Base-by-base conservation (phyloP, 2,113 vertebrate genomes). In the Hydrochoerus hydrochaeris region DNA sequence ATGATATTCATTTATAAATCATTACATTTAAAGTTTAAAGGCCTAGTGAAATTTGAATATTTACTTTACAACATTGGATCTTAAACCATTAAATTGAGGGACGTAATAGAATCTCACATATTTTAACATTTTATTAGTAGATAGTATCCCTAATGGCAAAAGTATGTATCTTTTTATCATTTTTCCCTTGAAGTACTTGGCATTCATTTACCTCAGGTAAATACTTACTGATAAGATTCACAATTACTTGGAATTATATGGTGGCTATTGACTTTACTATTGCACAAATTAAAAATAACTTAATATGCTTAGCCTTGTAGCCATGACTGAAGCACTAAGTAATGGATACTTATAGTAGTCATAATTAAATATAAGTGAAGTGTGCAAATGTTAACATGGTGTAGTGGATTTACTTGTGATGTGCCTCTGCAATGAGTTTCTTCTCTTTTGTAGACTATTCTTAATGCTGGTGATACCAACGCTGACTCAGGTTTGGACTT, bases 401-500 rank as follows among this genome's bases (percentile, higher is more conserved):
- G 38, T 52, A 78, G 7, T 83, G 86, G 35, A 7, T 86, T 85
- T 58, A 54, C 24, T 44, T 85, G 73, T 67, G 46, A 12, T 63
- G 49, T 1, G 5, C 49, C 4, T 96, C 63, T 83, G 65, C n/a
- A 93, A 69, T 81, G 80, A 91, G 24, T 94, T n/a, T 44, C 96
- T 96, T 97, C 38, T 98, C 46, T 98, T 71, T 95, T 85, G 83
- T 93, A 99, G 99, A 98, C 99, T 98, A 99, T 99, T 90, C 98
- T 99, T 88, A 98, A 97, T 81, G 98, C 99, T 88, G 99, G 99
- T 85, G 99, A 99, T 98, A 97, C 98, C 86, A 99, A 99, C 96
- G 98, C 99, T 73, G 99, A 99, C 83, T 98, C 98, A 57, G 96
- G 98, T 85, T 98, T 99, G 65, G 99, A 99, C 98, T 99, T 99